phyloP scores from a whole-genome alignment of 2,888 invertebrate genomes.

The Yponomeuta malinellus region DNA sequence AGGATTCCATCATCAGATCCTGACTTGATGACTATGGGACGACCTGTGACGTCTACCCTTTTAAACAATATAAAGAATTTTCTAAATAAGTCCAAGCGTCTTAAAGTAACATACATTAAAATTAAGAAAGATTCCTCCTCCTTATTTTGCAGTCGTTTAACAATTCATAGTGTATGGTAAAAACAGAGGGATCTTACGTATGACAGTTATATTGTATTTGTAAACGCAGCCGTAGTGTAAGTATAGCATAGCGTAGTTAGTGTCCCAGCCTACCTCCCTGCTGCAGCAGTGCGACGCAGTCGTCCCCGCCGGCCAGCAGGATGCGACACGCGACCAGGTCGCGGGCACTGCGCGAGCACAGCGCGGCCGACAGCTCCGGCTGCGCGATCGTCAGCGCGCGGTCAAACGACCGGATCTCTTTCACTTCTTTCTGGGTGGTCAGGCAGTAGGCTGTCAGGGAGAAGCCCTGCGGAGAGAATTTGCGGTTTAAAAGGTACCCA shows the following conservation, averaged over 20 bases:
- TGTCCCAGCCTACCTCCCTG: conserved; percentile 60
- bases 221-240: background rate
- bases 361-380: conserved; percentile 65
- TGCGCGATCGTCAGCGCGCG: conserved; percentile 45
- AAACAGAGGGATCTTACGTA: too few species aligned
- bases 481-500: too few species aligned
- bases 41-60: too few species aligned
- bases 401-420: conserved; percentile 56
- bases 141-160: too few species aligned
- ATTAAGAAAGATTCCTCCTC: too few species aligned
- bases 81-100: too few species aligned
- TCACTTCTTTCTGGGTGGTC: conserved; percentile 44
- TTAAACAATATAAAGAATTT: too few species aligned
- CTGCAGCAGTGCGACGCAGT: conserved; percentile 80
- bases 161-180: too few species aligned
- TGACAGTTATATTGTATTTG: too few species aligned
- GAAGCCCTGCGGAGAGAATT: conserved; percentile 49
- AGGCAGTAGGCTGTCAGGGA: conserved; percentile 54
- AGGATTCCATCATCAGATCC: too few species aligned
- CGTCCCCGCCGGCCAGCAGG: conserved; percentile 79
- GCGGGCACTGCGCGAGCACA: conserved; percentile 71
- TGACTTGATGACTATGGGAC: too few species aligned
- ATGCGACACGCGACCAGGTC: conserved; percentile 76
- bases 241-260: background rate
- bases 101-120: too few species aligned